phyloP scores from a whole-genome alignment of 53 echinoderm and acorn worm genomes.

The Holothuria leucospilota region DNA sequence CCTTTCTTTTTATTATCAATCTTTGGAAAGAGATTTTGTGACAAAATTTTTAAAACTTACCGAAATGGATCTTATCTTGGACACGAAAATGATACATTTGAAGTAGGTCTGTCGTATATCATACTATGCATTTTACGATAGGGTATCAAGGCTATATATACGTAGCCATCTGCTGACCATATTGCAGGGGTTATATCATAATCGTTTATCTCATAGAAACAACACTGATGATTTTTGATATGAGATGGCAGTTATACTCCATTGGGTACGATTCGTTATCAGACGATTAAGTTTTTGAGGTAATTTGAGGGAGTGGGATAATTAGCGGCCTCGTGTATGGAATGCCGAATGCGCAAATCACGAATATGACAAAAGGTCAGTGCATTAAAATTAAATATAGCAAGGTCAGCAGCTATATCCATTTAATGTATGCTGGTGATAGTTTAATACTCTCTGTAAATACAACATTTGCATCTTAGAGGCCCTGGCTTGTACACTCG shows the following conservation, averaged over 20 bases:
- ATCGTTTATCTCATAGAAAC: no score
- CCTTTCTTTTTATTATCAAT: no score
- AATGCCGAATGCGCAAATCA: slow-evolving; percentile 27
- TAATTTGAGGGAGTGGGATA: slow-evolving; percentile 23
- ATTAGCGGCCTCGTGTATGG: slow-evolving; percentile 25
- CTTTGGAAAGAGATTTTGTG: no score
- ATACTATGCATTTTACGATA: no score
- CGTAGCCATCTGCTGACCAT: no score
- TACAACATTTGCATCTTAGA: neutral
- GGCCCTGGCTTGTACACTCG: neutral
- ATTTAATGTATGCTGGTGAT: slow-evolving; percentile 14
- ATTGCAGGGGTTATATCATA: no score
- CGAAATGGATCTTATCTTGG: no score
- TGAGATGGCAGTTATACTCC: neutral
- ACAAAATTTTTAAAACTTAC: no score
- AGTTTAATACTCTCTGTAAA: slow-evolving; percentile 11
- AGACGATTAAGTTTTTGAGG: slow-evolving; percentile 25
- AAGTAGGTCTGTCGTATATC: no score
- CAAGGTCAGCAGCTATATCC: slow-evolving; percentile 9
- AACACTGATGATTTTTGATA: no score
- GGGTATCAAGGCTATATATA: no score
- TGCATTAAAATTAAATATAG: neutral
- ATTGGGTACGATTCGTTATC: slow-evolving; percentile 10
- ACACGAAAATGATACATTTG: no score
- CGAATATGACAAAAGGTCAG: slow-evolving; percentile 25